Conservation (phyloP, 1,140 invertebrate genomes). For the Sitobion miscanthi region DNA sequence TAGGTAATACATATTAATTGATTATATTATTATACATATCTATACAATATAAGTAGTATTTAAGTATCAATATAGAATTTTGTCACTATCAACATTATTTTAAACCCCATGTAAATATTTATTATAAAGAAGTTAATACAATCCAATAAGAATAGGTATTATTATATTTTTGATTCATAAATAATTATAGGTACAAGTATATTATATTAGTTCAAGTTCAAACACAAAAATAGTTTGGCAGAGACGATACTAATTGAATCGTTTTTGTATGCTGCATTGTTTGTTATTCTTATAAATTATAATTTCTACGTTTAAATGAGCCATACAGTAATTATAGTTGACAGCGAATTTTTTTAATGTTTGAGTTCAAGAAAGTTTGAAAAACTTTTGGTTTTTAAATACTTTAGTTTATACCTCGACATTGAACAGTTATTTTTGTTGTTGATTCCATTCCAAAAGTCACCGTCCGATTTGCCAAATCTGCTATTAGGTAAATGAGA, state of each 20-base stretch:
- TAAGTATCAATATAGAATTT: background rate
- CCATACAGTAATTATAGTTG: background rate
- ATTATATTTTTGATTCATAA: background rate
- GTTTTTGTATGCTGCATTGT: background rate
- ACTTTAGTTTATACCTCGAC: conserved; percentile 12
- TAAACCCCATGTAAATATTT: background rate
- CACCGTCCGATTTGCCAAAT: conserved; percentile 27
- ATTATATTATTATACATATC: background rate
- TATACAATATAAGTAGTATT: too few species aligned
- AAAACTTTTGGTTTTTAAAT: conserved; percentile 30
- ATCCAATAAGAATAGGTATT: background rate
- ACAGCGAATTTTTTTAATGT: background rate
- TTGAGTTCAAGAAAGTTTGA: background rate
- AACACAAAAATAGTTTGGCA: background rate
- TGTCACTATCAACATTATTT: background rate
- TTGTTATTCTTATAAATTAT: background rate
- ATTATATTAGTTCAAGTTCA: background rate
- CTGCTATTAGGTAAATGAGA: background rate
- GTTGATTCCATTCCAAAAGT: conserved; percentile 40
- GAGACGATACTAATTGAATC: background rate
- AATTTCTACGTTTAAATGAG: background rate
- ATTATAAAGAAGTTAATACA: background rate
- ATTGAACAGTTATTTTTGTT: conserved; percentile 47
- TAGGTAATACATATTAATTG: background rate
- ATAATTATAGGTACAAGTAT: background rate